A percentile compares a stretch with the other conserved stretches of the same genome.
Conservation (phyloP, 2,888 invertebrate species). For the Melanostoma scalare region DNA sequence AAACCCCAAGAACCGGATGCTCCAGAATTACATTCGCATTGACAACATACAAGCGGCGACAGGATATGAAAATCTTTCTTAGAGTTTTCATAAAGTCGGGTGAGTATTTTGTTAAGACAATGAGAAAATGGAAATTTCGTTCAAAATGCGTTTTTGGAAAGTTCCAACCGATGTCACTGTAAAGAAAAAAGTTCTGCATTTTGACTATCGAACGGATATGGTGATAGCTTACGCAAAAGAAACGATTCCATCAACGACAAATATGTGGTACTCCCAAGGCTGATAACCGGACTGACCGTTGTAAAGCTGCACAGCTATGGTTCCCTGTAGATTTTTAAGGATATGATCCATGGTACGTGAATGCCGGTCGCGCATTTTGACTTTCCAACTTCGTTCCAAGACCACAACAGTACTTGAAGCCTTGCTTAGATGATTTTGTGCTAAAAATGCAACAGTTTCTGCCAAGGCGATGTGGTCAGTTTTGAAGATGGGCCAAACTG, state of each 20-base stretch:
- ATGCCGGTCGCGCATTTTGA: constrained; percentile 18
- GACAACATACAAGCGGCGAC: constrained; percentile 74
- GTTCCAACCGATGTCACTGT: constrained; percentile 71
- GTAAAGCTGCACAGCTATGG: constrained; percentile 75
- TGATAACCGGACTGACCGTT: constrained; percentile 68
- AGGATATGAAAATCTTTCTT: constrained; percentile 74
- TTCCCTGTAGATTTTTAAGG: constrained; percentile 63
- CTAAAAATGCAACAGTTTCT: not conserved
- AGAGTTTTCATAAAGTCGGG: constrained; percentile 29
- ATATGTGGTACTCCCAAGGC: constrained; percentile 75
- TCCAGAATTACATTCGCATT: constrained; percentile 76
- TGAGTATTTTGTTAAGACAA: constrained; percentile 74
- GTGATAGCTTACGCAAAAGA: constrained; percentile 76
- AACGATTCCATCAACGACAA: constrained; percentile 75
- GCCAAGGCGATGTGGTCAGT: constrained; percentile 20
- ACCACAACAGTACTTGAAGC: constrained; percentile 28
- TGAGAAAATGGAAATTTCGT: constrained; percentile 76
- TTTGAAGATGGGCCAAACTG: not conserved
- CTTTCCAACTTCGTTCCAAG: not conserved
- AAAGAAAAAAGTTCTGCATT: not conserved
- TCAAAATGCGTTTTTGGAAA: constrained; percentile 73
- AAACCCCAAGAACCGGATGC: constrained; percentile 40
- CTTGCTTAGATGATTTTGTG: constrained; percentile 12
- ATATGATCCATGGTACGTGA: constrained; percentile 73
- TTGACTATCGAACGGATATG: no score